Conservation (phyloP, 2,888 invertebrate species). For the Xestia xanthographa region DNA sequence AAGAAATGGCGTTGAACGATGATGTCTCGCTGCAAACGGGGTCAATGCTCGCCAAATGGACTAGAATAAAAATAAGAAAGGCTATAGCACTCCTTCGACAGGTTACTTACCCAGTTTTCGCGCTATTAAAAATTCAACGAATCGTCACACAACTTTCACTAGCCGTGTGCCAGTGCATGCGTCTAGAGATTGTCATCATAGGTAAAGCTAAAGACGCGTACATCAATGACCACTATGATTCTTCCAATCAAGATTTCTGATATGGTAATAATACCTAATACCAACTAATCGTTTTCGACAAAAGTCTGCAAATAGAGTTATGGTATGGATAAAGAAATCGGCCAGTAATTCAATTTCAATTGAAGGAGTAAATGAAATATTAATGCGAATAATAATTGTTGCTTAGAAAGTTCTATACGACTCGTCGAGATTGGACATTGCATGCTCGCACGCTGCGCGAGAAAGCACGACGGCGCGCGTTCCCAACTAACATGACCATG, state of each 20-base stretch:
- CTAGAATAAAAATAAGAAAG: conserved; percentile 87
- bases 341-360: conserved; percentile 76
- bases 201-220: conserved; percentile 58
- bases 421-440: conserved; percentile 87
- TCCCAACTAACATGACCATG: conserved; percentile 39
- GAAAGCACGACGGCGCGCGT: conserved; percentile 85
- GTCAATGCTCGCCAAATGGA: conserved; percentile 84
- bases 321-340: conserved; percentile 67
- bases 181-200: conserved; percentile 71
- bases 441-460: conserved; percentile 89
- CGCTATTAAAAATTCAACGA: conserved; percentile 88
- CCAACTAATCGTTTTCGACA: conserved; percentile 17
- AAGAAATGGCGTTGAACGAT: conserved; percentile 66
- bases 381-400: conserved; percentile 90
- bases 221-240: conserved; percentile 38
- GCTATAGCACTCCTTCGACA: conserved; percentile 84
- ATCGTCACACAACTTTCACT: conserved; percentile 89
- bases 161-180: conserved; percentile 75
- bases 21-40: conserved; percentile 74
- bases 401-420: conserved; percentile 89
- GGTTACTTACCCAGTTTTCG: conserved; percentile 87
- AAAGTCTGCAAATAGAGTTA: conserved; percentile 31
- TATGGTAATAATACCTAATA: conserved; percentile 24
- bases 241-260: conserved; percentile 33
- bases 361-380: conserved; percentile 87